Conservation (phyloP, 2,797 vertebrate species). For the Borostomias antarcticus region DNA sequence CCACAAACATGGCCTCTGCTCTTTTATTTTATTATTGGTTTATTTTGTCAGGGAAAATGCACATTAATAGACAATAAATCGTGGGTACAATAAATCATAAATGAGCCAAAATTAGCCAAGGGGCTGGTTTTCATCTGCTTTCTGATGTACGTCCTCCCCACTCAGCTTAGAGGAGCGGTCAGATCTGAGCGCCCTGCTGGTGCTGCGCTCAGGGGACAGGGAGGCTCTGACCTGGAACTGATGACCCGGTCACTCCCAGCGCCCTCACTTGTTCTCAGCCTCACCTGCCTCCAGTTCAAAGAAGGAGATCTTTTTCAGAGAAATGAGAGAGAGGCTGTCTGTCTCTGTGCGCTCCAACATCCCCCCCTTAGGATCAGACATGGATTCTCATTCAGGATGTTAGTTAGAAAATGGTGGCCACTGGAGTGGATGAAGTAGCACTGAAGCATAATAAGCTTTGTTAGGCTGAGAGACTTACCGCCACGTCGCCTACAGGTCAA, state of each 20-base stretch:
- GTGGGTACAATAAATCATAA: no score
- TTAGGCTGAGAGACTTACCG: conserved; percentile 39
- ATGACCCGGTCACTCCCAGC: conserved; percentile 35
- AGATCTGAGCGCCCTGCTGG: conserved; percentile 26
- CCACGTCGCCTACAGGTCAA: conserved; percentile 30
- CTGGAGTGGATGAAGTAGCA: conserved; percentile 29
- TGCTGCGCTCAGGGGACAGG: not conserved
- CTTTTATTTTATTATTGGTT: no score
- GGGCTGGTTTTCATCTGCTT: not conserved
- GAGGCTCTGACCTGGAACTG: conserved; percentile 18
- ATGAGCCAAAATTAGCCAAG: no score
- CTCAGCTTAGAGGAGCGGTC: not conserved
- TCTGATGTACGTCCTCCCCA: not conserved
- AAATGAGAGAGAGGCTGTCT: conserved; percentile 25
- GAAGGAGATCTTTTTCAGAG: conserved; percentile 26
- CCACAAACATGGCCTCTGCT: no score
- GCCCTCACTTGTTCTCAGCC: conserved; percentile 18
- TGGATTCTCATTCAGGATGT: conserved; percentile 4
- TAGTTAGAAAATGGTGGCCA: conserved; percentile 25
- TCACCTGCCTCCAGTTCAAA: conserved; percentile 29
- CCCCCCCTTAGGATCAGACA: conserved; percentile 15
- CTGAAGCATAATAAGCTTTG: conserved; percentile 38
- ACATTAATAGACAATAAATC: no score
- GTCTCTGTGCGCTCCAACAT: conserved; percentile 21
- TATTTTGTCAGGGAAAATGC: no score